These are phyloP conservation scores for Enchytraeus crypticus DNA, from an alignment of 2,888 invertebrate species.

Conservation along the genomic window DNA sequence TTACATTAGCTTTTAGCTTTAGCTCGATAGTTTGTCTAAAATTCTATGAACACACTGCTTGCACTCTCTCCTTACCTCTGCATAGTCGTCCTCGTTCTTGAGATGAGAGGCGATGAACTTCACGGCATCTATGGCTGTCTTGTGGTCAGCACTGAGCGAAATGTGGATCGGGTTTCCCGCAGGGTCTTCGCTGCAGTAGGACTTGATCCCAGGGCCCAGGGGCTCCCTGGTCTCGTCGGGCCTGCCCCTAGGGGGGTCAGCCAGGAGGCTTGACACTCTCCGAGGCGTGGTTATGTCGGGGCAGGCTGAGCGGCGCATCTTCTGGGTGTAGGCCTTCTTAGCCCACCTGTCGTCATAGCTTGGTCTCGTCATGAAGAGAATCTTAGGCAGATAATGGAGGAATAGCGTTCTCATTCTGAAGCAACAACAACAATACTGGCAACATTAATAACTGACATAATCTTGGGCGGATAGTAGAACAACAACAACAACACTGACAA, in stretches of 20 bases:
- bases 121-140: slow-evolving; percentile 80
- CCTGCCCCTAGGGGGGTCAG: not conserved
- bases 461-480: too few relatives aligned
- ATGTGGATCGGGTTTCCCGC: slow-evolving; percentile 64
- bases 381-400: slow-evolving; percentile 81
- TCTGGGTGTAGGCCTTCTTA: slow-evolving; percentile 44
- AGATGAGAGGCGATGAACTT: slow-evolving; percentile 96
- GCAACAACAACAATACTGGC: too few relatives aligned
- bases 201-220: not conserved
- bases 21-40: too few relatives aligned
- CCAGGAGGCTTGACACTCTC: slow-evolving; percentile 65
- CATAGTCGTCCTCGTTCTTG: slow-evolving; percentile 92
- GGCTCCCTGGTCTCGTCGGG: not conserved
- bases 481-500: too few relatives aligned
- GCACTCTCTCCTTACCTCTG: slow-evolving; percentile 74
- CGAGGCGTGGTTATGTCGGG: slow-evolving; percentile 6
- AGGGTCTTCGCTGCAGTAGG: slow-evolving; percentile 5
- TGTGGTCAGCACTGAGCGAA: slow-evolving; percentile 63
- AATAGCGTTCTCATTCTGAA: slow-evolving; percentile 85
- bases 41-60: too few relatives aligned
- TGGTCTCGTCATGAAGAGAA: slow-evolving; percentile 90
- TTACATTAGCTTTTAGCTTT: too few relatives aligned
- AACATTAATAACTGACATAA: too few relatives aligned
- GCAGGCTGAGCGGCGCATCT: slow-evolving; percentile 6
- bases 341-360: slow-evolving; percentile 49